A percentile compares a stretch with the other conserved stretches of the same genome.
Conservation (phyloP, 2,888 invertebrate genomes). For the Heliconius sara region DNA sequence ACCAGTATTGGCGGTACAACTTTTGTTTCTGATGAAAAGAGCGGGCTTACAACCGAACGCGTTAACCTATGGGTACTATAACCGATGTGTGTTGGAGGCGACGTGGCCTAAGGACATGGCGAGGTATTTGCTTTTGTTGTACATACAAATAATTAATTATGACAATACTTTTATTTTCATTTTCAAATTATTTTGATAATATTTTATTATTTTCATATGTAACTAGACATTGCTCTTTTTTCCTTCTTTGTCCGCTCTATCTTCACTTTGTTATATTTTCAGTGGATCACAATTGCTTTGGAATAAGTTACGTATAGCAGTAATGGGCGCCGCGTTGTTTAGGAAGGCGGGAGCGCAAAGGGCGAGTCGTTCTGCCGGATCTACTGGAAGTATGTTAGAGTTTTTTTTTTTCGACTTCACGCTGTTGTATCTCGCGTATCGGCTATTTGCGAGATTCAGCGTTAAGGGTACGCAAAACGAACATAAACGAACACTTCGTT, state of each 20-base stretch:
- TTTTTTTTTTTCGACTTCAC: background rate
- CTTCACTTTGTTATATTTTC: slow-evolving; percentile 30
- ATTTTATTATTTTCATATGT: too few species aligned
- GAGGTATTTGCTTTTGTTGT: slow-evolving; percentile 64
- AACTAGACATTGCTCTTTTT: too few species aligned
- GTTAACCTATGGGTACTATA: slow-evolving; percentile 95
- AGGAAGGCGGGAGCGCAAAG: slow-evolving; percentile 88
- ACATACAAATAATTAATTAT: too few species aligned
- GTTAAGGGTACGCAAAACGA: background rate
- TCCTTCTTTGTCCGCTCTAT: too few species aligned
- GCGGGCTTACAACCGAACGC: slow-evolving; percentile 98
- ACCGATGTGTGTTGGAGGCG: slow-evolving; percentile 94
- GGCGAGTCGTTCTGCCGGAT: slow-evolving; percentile 64
- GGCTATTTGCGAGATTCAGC: background rate
- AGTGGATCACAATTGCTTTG: slow-evolving; percentile 94
- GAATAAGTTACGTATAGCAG: slow-evolving; percentile 96
- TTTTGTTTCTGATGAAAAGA: slow-evolving; percentile 95
- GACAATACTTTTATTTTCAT: too few species aligned
- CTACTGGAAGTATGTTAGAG: slow-evolving; percentile 60
- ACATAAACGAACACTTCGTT: too few species aligned
- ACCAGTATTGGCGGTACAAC: slow-evolving; percentile 96
- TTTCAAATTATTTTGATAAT: too few species aligned
- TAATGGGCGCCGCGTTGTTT: slow-evolving; percentile 95
- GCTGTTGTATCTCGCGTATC: background rate
- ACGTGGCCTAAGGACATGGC: slow-evolving; percentile 95